phyloP scores from a whole-genome alignment of 2,797 vertebrate genomes.

The Myripristis jacobus region DNA sequence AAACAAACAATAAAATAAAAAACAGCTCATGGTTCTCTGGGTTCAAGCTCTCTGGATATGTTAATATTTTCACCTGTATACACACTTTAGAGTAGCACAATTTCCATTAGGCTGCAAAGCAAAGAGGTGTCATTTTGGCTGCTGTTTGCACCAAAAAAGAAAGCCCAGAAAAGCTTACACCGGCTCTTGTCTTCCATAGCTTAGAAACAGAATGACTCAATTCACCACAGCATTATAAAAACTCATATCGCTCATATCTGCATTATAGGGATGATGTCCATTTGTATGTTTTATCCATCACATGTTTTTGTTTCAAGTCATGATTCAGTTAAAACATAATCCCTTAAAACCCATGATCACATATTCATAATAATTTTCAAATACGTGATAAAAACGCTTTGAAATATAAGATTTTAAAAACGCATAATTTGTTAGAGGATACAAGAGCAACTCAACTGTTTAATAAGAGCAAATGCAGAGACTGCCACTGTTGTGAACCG shows the following conservation, averaged over 20 bases:
- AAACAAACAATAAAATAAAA: no score
- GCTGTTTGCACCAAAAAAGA: conserved; percentile 5
- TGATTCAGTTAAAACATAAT: background rate
- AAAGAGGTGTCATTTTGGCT: conserved; percentile 9
- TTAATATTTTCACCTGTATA: conserved; percentile 20
- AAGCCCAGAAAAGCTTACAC: conserved; percentile 13
- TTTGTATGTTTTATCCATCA: background rate
- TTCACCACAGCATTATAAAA: conserved; percentile 58
- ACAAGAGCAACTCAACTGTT: background rate
- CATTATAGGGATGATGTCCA: conserved; percentile 2
- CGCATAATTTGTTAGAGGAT: background rate
- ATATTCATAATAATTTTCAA: background rate
- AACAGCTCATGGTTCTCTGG: conserved; percentile 22
- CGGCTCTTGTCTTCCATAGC: background rate
- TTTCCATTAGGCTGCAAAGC: background rate
- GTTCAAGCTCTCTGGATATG: conserved; percentile 5
- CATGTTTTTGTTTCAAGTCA: background rate
- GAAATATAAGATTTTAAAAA: background rate
- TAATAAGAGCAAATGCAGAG: background rate
- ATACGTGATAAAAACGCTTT: background rate
- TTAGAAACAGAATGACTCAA: conserved; percentile 32
- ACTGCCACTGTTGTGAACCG: conserved; percentile 65
- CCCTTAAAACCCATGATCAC: background rate
- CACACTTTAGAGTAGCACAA: conserved; percentile 9
- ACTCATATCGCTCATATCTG: background rate